These are phyloP conservation scores for Cheilinus undulatus DNA, from an alignment of 2,113 vertebrate genomes.

Conservation along the genomic window DNA sequence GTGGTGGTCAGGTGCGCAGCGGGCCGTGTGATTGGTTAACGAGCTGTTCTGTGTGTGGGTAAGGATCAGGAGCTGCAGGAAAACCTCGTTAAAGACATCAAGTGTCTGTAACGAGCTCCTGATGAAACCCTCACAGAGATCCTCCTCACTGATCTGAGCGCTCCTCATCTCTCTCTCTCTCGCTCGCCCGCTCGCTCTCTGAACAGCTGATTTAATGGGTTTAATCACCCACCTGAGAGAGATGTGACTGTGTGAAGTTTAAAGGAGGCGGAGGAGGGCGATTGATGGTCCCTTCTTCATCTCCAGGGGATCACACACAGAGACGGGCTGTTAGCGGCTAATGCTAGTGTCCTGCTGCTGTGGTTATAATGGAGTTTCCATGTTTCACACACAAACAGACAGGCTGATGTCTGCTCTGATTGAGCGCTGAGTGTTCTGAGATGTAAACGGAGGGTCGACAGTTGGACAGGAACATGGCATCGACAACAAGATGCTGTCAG, in stretches of 20 bases:
- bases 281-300: not conserved
- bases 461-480: not conserved
- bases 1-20: not conserved
- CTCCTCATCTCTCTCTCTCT: not conserved
- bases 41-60: not conserved
- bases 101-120: conserved; percentile 18
- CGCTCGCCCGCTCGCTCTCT: not conserved
- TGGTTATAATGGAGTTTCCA: conserved; percentile 31
- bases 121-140: conserved; percentile 20
- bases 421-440: conserved; percentile 18
- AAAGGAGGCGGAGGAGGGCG: not conserved
- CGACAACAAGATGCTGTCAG: not conserved
- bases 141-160: conserved; percentile 2
- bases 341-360: conserved; percentile 9
- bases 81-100: conserved; percentile 9
- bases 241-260: not conserved
- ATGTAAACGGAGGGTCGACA: not conserved
- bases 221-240: not conserved
- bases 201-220: not conserved
- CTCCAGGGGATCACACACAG: conserved; percentile 14
- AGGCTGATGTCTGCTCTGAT: no score
- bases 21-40: not conserved
- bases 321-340: not conserved
- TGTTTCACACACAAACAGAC: not conserved
- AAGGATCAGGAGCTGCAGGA: conserved; percentile 6